Conservation (phyloP, 1,140 invertebrate species). For the Orchestia grillus region DNA sequence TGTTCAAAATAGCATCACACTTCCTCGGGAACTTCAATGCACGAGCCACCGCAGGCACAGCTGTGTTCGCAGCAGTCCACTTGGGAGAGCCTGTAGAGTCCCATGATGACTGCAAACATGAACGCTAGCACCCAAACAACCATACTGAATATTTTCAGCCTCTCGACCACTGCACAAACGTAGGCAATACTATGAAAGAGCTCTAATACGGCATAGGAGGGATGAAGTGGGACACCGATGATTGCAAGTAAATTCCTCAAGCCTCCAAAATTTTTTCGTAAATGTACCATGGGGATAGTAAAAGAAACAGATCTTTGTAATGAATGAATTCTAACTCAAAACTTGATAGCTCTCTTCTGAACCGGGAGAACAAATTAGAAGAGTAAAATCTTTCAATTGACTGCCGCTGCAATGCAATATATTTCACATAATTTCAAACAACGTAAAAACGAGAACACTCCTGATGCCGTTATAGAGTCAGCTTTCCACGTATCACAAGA, state of each 20-base stretch:
- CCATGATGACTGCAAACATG: constrained; percentile 62
- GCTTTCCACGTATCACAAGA: background rate
- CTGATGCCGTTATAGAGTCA: background rate
- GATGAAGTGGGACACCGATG: background rate
- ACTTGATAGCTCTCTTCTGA: background rate
- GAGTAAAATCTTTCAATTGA: background rate
- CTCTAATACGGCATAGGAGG: background rate
- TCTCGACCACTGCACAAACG: background rate
- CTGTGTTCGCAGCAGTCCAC: constrained; percentile 60
- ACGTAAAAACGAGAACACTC: background rate
- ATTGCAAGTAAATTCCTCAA: background rate
- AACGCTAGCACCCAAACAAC: constrained; percentile 63
- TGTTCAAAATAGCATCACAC: background rate
- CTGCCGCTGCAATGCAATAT: background rate
- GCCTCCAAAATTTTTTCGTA: background rate
- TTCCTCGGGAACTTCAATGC: constrained; percentile 35
- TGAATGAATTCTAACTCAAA: background rate
- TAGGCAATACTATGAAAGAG: background rate
- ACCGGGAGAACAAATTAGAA: background rate
- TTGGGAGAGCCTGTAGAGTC: constrained; percentile 62
- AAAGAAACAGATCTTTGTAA: background rate
- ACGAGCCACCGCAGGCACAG: constrained; percentile 20
- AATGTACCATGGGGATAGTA: background rate
- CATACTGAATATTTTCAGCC: constrained; percentile 1
- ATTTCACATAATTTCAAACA: background rate